Percentiles rank a stretch among this genome's conserved stretches.
These are phyloP conservation scores for Gulo gulo DNA, from an alignment of 2,113 vertebrate species.

Conservation along the genomic window DNA sequence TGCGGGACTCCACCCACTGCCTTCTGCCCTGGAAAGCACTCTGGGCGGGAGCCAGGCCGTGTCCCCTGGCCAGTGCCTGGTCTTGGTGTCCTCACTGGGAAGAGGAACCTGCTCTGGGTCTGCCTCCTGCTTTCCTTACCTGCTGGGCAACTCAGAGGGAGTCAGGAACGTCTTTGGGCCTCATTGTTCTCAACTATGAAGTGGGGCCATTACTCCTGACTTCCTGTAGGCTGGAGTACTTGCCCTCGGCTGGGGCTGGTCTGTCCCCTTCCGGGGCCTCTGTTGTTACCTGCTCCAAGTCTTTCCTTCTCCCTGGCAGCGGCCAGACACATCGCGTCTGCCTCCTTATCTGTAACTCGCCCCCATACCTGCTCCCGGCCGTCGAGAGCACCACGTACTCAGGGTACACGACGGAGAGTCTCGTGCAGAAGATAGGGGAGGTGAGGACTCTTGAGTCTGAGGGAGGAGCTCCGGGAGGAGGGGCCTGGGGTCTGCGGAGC, in stretches of 20 bases:
- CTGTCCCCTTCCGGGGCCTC: background rate
- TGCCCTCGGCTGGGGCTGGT: accelerated
- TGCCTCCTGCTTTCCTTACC: background rate
- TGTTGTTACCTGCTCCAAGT: background rate
- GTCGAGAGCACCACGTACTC: slow-evolving; percentile 95
- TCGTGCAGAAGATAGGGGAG: slow-evolving; percentile 94
- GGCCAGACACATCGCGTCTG: slow-evolving; percentile 95
- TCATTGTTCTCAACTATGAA: background rate
- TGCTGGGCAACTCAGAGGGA: accelerated
- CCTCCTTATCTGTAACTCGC: slow-evolving; percentile 94
- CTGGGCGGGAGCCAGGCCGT: background rate
- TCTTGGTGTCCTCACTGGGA: background rate
- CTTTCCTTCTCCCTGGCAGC: slow-evolving; percentile 72
- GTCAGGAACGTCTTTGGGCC: background rate
- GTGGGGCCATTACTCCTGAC: background rate
- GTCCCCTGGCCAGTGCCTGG: no score
- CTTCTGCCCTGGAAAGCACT: no score
- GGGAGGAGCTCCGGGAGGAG: background rate
- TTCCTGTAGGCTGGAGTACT: background rate
- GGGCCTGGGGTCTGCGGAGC: background rate
- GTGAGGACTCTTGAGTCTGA: slow-evolving; percentile 75
- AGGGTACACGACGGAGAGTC: slow-evolving; percentile 90
- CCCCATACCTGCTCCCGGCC: slow-evolving; percentile 92
- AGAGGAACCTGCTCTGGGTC: background rate
- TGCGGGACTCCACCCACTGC: accelerated